phyloP scores from a whole-genome alignment of 2,113 vertebrate genomes.

The Antechinus stuartii region DNA sequence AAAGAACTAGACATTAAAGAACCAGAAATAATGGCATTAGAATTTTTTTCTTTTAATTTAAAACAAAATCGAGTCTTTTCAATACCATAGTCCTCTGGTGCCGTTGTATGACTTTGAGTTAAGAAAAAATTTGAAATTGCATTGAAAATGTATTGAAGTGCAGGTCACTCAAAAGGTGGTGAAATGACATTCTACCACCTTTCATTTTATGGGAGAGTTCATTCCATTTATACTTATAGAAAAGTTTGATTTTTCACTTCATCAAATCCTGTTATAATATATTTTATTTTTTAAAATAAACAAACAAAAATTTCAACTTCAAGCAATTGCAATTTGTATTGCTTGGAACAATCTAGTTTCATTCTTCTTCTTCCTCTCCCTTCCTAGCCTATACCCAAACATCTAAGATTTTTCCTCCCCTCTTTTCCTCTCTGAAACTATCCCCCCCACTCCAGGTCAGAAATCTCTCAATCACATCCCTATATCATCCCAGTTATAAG shows the following conservation, averaged over 20 bases:
- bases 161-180: not conserved
- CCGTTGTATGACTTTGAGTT: not conserved
- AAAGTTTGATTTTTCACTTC: not conserved
- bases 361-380: not conserved
- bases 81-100: not conserved
- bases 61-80: not conserved
- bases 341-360: not conserved
- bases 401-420: not conserved
- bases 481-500: not conserved
- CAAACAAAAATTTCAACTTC: not conserved
- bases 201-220: not conserved
- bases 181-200: not conserved
- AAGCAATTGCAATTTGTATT: not conserved
- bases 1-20: not conserved
- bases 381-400: not conserved
- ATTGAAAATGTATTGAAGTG: not conserved
- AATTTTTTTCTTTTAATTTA: too few species aligned
- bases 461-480: not conserved
- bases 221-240: not conserved
- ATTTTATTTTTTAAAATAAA: not conserved
- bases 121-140: not conserved
- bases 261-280: not conserved
- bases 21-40: not conserved
- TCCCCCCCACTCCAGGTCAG: not conserved
- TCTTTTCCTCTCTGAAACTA: not conserved